Evolutionary conservation across 2,113 vertebrate species (phyloP).

Genomic region (Nansenia antarctica): DNA sequence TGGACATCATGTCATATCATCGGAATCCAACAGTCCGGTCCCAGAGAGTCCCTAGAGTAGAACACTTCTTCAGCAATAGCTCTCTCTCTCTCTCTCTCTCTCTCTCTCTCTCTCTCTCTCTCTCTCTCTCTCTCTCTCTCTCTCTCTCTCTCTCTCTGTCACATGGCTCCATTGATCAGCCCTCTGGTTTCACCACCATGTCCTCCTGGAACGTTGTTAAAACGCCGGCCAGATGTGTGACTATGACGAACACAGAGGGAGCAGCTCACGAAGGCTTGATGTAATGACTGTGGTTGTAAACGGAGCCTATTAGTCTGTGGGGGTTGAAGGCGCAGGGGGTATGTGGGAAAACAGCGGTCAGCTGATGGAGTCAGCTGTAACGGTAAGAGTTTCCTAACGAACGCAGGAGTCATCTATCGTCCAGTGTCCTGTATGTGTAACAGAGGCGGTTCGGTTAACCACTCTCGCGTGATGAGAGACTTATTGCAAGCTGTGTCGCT

Average conservation of each 20-base stretch:
- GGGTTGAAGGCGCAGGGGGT: too few relatives aligned
- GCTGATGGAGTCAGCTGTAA: background rate
- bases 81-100: slow-evolving; percentile 13
- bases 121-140: background rate
- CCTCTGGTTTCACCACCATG: background rate
- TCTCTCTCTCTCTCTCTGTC: background rate
- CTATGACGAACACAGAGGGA: background rate
- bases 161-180: background rate
- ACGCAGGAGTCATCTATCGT: too few relatives aligned
- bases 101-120: background rate
- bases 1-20: too few relatives aligned
- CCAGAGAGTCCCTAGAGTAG: too few relatives aligned
- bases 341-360: background rate
- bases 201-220: too few relatives aligned
- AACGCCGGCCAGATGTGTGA: background rate
- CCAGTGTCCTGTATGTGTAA: too few relatives aligned
- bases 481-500: too few relatives aligned
- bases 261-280: too few relatives aligned
- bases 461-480: too few relatives aligned
- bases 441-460: too few relatives aligned
- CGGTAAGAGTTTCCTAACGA: background rate
- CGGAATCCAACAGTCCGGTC: too few relatives aligned
- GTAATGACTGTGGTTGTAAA: background rate
- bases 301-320: background rate
- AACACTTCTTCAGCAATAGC: background rate